Evolutionary conservation across 2,113 vertebrate species (phyloP), one percentile per base, ranked within the genome.

Genomic region (Nothoprocta pentlandii): DNA sequence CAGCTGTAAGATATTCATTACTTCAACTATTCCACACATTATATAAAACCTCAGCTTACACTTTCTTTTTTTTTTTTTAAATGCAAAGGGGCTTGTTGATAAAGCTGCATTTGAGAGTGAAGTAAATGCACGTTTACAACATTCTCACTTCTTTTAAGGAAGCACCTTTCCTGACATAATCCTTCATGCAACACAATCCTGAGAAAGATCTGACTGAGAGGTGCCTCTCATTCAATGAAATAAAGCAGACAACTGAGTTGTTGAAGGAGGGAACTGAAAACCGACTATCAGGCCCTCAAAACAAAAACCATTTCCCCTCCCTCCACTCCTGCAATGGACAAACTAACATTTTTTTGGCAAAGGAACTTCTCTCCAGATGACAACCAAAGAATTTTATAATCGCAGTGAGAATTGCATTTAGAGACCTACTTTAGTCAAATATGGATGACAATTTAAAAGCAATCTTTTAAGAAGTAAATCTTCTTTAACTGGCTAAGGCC

Each of bases 1-100:
- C 95, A 94, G 91, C 89, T 93, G 91, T 90, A 91, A 85, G 81
- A 82, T 59, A 34, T 6, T 95, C 93, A 46, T 70, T 80, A 83
- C 78, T 93, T 54, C 89, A 92, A 51, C 63, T 23, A 75, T 51
- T 54, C 89, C 34, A 70, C 75, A 83, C 8, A 2, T 28, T 56
- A 30, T 46, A 86, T 19, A 76, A 89, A 89, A 62, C 4, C 44
- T 59, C 85, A 10, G 64, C 77, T 87, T 80, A 69, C 36, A 59
- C 39, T 41, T 58, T 30, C 26, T 49, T 59, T 76, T 22, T 21
- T 61, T 53, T 51, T 21, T 56, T 49, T 71, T 53, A 30, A 54
- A 49, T 21, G 54, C 54, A 70, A 32, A 83, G 51, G 70, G 92
- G 21, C 63, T 80, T n/a, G 19, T 46, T 74, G 59, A 46, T 62